Evolutionary conservation across 2,888 invertebrate species (phyloP), one percentile per base, ranked within the genome.

Genomic region (Eupsilia transversa): DNA sequence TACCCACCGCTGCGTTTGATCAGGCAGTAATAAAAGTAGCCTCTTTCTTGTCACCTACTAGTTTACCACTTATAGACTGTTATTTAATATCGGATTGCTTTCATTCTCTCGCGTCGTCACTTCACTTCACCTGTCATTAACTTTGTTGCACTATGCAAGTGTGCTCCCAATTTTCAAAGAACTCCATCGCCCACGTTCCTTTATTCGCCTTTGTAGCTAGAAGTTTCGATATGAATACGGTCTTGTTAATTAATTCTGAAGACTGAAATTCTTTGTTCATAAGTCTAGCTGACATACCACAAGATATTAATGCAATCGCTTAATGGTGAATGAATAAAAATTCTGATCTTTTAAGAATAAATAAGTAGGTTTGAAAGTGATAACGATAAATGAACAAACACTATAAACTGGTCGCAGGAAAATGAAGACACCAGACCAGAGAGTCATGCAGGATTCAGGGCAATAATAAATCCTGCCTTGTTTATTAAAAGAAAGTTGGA

Each of bases 1-100:
- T n/a, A 76, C 61, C 61, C 46, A 61, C 77, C 60, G 52, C 66
- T 60, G 60, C 43, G 52, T 52, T 75, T 38, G 6, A 38, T 30
- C 27, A 27, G n/a, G 54, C 30, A 33, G 14, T 27, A 75, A 30
- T 75, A 30, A 43, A n/a, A 60, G 10, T n/a, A 20, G 33, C 6
- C 10, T 43, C 52, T 49, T 65, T 23, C 9, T 33, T 27, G 23
- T 27, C 33, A 71, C 27, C 35, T 20, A 43, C 23, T 17, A 54
- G 7, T 33, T 27, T 35, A 33, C 12, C 6, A 59, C n/a, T 0
- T 9, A 27, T 10, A 57, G 1, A 57, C 20, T 7, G 20, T 17
- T 30, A 17, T n/a, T 20, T 14, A n/a, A 20, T 49, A 27, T 20
- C 9, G 27, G 6, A 6, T n/a, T 14, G 27, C 17, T 14, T 75